These are phyloP conservation scores for Vireo altiloquus DNA, from an alignment of 2,113 vertebrate species.

Conservation along the genomic window DNA sequence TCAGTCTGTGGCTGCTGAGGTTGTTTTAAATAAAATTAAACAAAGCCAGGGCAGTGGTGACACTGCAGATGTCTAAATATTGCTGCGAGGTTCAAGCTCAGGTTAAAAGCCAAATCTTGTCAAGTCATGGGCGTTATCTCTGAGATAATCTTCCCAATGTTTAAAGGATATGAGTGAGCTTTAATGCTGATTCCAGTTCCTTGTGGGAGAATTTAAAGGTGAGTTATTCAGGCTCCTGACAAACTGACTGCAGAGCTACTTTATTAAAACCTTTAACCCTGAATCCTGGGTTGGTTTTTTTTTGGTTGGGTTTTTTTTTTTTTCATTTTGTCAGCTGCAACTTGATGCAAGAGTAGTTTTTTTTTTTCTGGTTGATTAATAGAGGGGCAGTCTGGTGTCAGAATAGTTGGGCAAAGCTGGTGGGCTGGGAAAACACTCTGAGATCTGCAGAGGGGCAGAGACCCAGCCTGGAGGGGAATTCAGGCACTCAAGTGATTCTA, in stretches of 20 bases:
- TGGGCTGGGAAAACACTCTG: background rate
- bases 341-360: background rate
- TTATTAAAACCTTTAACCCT: slow-evolving; percentile 11
- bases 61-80: background rate
- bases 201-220: background rate
- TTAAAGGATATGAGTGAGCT: background rate
- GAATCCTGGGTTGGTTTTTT: background rate
- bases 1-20: background rate
- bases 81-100: background rate
- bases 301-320: background rate
- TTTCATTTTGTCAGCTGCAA: background rate
- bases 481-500: background rate
- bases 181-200: background rate
- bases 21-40: background rate
- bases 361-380: background rate
- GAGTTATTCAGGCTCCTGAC: background rate
- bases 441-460: background rate
- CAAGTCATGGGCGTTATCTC: background rate
- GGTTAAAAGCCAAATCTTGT: background rate
- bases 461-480: background rate
- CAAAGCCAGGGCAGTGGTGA: background rate
- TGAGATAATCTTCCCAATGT: background rate
- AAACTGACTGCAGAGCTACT: background rate
- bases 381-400: background rate
- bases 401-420: background rate